These are phyloP conservation scores for Macrostomum lignano DNA, from an alignment of 1,140 invertebrate genomes.

Conservation along the genomic window DNA sequence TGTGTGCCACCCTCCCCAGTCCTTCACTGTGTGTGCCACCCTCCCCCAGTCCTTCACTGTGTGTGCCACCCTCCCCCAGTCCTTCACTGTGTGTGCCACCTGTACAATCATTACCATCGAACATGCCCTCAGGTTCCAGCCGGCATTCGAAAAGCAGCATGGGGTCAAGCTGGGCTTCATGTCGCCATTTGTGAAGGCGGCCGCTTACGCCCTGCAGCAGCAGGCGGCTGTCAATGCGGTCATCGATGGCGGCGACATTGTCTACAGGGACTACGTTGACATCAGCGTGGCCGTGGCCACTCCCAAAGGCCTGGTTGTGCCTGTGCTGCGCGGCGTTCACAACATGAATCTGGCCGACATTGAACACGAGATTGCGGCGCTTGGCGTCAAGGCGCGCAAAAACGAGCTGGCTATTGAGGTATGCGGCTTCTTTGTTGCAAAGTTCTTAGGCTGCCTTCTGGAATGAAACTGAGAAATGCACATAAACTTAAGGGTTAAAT, in stretches of 20 bases:
- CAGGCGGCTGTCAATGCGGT: slow-evolving; percentile 92
- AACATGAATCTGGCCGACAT: slow-evolving; percentile 84
- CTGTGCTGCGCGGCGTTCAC: slow-evolving; percentile 78
- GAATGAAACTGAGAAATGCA: too few species aligned
- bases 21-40: too few species aligned
- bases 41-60: too few species aligned
- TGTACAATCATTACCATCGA: too few species aligned
- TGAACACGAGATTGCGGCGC: slow-evolving; percentile 53
- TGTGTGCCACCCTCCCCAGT: too few species aligned
- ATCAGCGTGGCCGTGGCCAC: slow-evolving; percentile 97
- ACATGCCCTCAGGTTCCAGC: too few species aligned
- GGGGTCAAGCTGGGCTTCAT: slow-evolving; percentile 91
- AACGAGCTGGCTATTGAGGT: slow-evolving; percentile 67
- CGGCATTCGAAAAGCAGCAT: slow-evolving; percentile 24
- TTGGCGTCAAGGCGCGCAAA: slow-evolving; percentile 53
- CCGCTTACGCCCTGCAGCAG: slow-evolving; percentile 66
- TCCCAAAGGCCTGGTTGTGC: slow-evolving; percentile 93
- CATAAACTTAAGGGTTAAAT: too few species aligned
- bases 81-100: too few species aligned
- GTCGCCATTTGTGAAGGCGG: slow-evolving; percentile 85
- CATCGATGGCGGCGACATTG: slow-evolving; percentile 76
- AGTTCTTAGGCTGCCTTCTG: too few species aligned
- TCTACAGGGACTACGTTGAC: slow-evolving; percentile 82
- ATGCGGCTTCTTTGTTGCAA: too few species aligned
- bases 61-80: too few species aligned